Base-by-base conservation (phyloP, 2,888 invertebrate species). In the Heliconius cydno region DNA sequence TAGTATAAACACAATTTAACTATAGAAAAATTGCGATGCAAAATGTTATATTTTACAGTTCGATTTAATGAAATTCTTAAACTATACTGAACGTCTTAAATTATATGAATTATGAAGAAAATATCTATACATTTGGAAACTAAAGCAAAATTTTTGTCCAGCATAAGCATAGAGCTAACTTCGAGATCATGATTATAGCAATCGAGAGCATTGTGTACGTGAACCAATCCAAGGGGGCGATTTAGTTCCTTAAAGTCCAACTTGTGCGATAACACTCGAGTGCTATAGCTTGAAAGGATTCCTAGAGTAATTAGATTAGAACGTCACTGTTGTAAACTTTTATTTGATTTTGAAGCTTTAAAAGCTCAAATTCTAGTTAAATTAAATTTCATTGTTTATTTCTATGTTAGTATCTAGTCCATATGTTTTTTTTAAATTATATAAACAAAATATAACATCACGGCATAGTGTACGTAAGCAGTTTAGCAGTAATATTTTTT, bases 261-360 rank as follows among this genome's bases (percentile, higher is more conserved):
- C 71, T n/a, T 52, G 76, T 72, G 68, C 78, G 74, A 79, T 77
- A 81, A 78, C 76, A 80, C 70, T 82, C 75, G 41, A 79, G 66
- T 75, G 34, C 83, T 84, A 83, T 86, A 86, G 85, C 86, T 88
- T 89, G 86, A 88, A 85, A 88, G 89, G 88, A 88, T 89, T 87
- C 83, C 86, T 88, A 85, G 82, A 85, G 85, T 89, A 90, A 90
- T 91, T 91, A 91, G 89, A 91, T 90, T 90, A 89, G 88, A 78
- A 81, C 70, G 73, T 79, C 71, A 68, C 76, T 76, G 81, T 80
- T 78, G 75, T 63, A 34, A 90, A 86, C 88, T 85, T 85, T 85
- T 86, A 86, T 87, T 85, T 85, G 87, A 88, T 87, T 90, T 88
- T 85, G 85, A 85, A 86, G 86, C 87, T 63, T 34, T 57, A n/a